Conservation (phyloP, 2,888 invertebrate species). For the Phengaris alcon region DNA sequence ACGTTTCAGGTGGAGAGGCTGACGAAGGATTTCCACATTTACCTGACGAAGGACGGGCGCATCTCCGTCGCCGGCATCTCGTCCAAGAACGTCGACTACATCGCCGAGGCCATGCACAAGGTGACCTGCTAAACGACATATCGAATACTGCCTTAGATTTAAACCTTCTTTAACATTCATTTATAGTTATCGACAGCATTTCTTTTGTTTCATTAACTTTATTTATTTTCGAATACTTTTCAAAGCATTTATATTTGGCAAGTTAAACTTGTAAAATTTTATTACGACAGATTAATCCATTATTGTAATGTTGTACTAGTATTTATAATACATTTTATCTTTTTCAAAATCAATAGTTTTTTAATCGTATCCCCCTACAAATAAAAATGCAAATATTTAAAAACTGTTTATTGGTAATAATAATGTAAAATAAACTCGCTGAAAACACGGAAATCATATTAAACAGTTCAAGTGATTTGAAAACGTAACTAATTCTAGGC, state of each 20-base stretch:
- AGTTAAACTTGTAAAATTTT: conserved; percentile 30
- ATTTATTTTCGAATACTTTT: conserved; percentile 27
- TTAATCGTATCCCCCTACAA: conserved; percentile 36
- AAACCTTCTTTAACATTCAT: conserved; percentile 42
- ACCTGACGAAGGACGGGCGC: conserved; percentile 97
- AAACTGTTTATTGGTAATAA: conserved; percentile 77
- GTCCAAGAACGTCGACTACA: conserved; percentile 95
- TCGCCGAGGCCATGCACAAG: conserved; percentile 95
- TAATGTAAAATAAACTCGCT: conserved; percentile 78
- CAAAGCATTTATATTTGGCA: conserved; percentile 31
- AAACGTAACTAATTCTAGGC: conserved; percentile 65
- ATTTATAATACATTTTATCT: conserved; percentile 39
- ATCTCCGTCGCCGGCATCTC: conserved; percentile 98
- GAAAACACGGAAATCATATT: conserved; percentile 72
- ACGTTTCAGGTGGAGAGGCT: conserved; percentile 87
- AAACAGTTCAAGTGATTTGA: conserved; percentile 66
- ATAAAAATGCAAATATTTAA: conserved; percentile 52
- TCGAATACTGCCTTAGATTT: conserved; percentile 40
- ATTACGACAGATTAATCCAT: conserved; percentile 28
- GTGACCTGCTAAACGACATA: conserved; percentile 85
- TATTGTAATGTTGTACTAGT: conserved; percentile 38
- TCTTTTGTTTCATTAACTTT: conserved; percentile 39
- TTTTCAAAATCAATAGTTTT: conserved; percentile 40
- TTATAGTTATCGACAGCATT: conserved; percentile 51
- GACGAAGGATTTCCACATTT: conserved; percentile 94